phyloP scores from a whole-genome alignment of 2,888 invertebrate species.

The Drosophila histrio region DNA sequence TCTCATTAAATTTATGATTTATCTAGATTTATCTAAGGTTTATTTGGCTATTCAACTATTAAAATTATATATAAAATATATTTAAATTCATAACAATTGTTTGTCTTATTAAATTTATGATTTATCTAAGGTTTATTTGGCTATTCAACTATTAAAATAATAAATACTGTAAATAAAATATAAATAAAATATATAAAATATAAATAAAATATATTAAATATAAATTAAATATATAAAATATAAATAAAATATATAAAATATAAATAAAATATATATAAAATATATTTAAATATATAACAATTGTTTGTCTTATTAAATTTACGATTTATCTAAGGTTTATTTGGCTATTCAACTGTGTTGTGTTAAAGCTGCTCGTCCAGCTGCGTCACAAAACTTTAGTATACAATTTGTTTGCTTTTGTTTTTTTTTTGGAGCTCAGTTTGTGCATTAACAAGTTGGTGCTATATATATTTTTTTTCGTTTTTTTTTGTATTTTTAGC shows the following conservation, averaged over 20 bases:
- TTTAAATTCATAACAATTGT: no score
- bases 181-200: no score
- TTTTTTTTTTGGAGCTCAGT: constrained; percentile 9
- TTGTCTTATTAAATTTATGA: no score
- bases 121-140: no score
- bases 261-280: neutral
- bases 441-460: constrained; percentile 10
- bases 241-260: neutral
- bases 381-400: neutral
- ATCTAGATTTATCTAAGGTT: no score
- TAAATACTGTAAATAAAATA: no score
- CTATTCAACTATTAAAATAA: no score
- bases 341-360: neutral
- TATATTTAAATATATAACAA: neutral
- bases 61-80: no score
- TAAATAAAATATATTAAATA: no score
- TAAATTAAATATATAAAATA: no score
- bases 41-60: no score
- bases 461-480: neutral
- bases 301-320: neutral
- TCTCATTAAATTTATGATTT: no score
- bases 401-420: constrained; percentile 1
- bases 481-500: neutral
- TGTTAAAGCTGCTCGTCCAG: neutral
- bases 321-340: neutral